These are phyloP conservation scores for Ciconia boyciana DNA, from an alignment of 2,113 vertebrate species.

Conservation along the genomic window DNA sequence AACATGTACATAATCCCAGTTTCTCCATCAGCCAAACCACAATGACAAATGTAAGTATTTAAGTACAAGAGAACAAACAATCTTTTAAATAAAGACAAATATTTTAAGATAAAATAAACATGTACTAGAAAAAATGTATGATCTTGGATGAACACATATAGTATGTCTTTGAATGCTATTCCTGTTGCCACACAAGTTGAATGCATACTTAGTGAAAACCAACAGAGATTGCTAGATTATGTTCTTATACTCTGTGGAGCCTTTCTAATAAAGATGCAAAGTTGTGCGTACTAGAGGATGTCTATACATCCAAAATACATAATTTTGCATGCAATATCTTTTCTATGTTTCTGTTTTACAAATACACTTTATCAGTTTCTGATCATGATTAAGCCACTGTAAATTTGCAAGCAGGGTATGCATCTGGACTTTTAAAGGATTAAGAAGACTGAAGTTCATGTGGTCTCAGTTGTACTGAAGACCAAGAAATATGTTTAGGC, in stretches of 20 bases:
- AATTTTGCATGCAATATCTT: not conserved
- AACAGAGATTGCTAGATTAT: not conserved
- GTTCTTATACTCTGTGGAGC: not conserved
- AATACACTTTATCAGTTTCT: not conserved
- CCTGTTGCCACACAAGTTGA: not conserved
- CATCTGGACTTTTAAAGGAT: not conserved
- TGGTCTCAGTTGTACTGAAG: not conserved
- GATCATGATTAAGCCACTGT: not conserved
- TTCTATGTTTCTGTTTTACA: not conserved
- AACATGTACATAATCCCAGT: not conserved
- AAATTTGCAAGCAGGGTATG: not conserved
- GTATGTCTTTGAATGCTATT: not conserved
- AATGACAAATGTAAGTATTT: not conserved
- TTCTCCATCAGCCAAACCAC: not conserved
- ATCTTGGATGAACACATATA: not conserved
- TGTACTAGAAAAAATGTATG: not conserved
- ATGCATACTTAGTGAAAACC: not conserved
- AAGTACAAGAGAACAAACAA: not conserved
- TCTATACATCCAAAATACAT: not conserved
- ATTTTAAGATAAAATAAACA: not conserved
- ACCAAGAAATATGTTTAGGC: not conserved
- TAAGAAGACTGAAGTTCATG: not conserved
- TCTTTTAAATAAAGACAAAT: not conserved
- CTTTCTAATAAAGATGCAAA: not conserved
- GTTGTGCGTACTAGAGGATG: not conserved